Conservation (phyloP, 1,140 invertebrate genomes). For the Rhynchophorus ferrugineus region DNA sequence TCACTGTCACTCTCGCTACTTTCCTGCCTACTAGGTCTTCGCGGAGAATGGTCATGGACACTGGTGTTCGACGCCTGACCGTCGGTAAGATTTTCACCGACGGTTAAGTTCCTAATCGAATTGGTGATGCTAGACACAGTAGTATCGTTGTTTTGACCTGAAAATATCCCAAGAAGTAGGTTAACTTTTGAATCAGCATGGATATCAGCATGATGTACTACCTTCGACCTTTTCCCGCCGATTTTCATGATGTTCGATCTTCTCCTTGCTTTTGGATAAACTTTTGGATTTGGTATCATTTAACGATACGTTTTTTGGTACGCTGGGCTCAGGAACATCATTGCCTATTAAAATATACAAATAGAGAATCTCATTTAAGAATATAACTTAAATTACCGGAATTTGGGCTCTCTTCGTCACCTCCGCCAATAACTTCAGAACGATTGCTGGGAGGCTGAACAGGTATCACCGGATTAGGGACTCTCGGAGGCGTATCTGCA, state of each 20-base stretch:
- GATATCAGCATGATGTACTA: no score
- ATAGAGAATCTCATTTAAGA: no score
- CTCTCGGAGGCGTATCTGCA: conserved; percentile 36
- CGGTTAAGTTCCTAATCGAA: conserved; percentile 32
- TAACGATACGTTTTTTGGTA: neutral
- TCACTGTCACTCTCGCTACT: conserved; percentile 36
- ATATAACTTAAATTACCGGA: neutral
- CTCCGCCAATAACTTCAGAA: conserved; percentile 21
- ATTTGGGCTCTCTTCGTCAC: no score
- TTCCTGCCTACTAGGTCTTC: conserved; percentile 29
- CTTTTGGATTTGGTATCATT: neutral
- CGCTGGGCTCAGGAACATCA: neutral
- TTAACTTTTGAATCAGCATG: no score
- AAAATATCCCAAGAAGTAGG: no score
- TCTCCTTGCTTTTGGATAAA: neutral
- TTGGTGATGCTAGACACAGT: conserved; percentile 24
- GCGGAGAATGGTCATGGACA: conserved; percentile 13
- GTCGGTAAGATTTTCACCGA: conserved; percentile 33
- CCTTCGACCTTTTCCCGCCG: neutral
- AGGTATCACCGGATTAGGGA: conserved; percentile 10
- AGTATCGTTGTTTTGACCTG: conserved; percentile 21
- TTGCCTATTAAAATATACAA: neutral
- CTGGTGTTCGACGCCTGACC: conserved; percentile 22
- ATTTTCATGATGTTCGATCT: neutral
- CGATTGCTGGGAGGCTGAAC: neutral